phyloP scores from a whole-genome alignment of 2,797 vertebrate species.

The Cephalopachus bancanus region DNA sequence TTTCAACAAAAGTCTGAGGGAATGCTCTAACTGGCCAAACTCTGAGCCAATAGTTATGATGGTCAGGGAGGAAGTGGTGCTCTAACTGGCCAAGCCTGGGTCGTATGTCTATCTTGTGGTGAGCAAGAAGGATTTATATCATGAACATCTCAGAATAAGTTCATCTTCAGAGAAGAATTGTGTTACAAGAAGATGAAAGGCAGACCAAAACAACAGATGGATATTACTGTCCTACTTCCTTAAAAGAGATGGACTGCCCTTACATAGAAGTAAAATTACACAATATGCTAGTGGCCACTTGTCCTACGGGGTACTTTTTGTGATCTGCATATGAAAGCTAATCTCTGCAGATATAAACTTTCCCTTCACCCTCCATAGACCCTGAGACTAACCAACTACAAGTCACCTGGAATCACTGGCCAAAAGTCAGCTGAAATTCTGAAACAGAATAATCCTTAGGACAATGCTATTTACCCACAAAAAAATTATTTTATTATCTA shows the following conservation, averaged over 20 bases:
- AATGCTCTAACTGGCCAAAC: not conserved
- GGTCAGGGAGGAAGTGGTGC: not conserved
- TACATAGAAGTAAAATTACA: not conserved
- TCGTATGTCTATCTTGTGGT: not conserved
- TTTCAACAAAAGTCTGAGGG: not conserved
- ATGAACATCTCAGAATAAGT: not conserved
- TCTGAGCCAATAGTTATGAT: not conserved
- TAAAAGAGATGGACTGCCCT: not conserved
- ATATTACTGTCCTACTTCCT: not conserved
- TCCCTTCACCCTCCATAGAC: not conserved
- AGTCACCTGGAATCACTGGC: not conserved
- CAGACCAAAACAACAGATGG: not conserved
- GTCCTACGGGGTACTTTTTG: not conserved
- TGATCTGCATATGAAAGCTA: not conserved
- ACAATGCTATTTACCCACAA: not conserved
- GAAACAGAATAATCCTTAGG: not conserved
- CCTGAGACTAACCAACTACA: not conserved
- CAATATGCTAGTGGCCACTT: not conserved
- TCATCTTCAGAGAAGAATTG: not conserved
- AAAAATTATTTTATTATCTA: not conserved
- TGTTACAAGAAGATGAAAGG: not conserved
- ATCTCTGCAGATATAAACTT: not conserved
- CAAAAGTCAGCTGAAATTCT: not conserved
- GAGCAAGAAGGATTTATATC: not conserved
- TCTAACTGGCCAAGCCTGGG: not conserved